Evolutionary conservation across 2,797 vertebrate species (phyloP).

Genomic region (Falco biarmicus): DNA sequence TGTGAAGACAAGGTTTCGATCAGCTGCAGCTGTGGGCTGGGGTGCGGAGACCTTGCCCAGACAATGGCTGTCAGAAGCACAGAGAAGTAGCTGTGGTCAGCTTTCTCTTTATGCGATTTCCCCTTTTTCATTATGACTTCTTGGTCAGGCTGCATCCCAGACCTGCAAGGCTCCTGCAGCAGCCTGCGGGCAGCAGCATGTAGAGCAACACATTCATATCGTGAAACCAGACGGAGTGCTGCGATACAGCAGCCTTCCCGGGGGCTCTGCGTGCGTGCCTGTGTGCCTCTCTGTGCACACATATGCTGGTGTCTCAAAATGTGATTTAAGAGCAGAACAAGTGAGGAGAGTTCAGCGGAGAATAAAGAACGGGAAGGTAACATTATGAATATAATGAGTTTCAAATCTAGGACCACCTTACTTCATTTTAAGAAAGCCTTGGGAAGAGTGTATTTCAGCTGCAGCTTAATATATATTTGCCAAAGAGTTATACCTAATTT

Average conservation of each 20-base stretch:
- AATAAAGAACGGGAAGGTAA: background rate
- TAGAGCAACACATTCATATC: background rate
- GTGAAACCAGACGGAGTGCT: background rate
- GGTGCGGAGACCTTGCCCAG: background rate
- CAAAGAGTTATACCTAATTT: background rate
- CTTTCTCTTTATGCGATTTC: slow-evolving; percentile 62
- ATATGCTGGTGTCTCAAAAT: background rate
- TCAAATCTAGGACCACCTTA: background rate
- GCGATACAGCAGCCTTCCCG: background rate
- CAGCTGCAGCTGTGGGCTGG: background rate
- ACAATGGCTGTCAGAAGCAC: background rate
- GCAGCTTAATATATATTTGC: slow-evolving; percentile 14
- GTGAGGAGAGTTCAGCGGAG: background rate
- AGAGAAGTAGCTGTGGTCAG: slow-evolving; percentile 49
- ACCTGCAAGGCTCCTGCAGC: background rate
- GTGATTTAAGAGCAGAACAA: background rate
- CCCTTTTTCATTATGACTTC: slow-evolving; percentile 18
- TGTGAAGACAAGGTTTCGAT: background rate
- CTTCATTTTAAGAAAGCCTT: slow-evolving; percentile 16
- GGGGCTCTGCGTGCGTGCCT: background rate
- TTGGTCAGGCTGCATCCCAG: background rate
- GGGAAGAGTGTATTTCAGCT: background rate
- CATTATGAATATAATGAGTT: background rate
- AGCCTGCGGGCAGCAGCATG: background rate
- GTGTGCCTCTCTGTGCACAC: background rate